phyloP scores from a whole-genome alignment of 2,113 vertebrate species.

The Haplochromis vanheusdeni region DNA sequence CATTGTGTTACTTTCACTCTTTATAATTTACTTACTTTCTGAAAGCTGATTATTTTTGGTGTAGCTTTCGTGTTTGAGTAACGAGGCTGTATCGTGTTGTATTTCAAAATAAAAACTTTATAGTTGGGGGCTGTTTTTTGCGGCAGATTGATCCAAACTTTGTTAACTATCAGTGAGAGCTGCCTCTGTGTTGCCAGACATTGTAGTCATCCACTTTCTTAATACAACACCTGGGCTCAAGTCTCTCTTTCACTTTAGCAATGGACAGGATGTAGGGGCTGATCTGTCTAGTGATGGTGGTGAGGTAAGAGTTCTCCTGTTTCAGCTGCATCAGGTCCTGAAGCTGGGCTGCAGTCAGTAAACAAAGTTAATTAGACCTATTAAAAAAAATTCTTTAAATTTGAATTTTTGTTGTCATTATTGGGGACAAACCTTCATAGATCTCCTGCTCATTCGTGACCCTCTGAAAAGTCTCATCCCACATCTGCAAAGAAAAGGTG shows the following conservation, averaged over 20 bases:
- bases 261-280: slow-evolving; percentile 87
- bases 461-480: slow-evolving; percentile 88
- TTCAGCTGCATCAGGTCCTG: slow-evolving; percentile 86
- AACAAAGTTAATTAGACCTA: neutral
- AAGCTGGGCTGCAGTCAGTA: slow-evolving; percentile 79
- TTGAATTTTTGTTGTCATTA: neutral
- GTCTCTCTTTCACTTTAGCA: slow-evolving; percentile 87
- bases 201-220: neutral
- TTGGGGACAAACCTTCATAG: slow-evolving; percentile 82
- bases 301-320: slow-evolving; percentile 87
- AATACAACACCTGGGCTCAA: slow-evolving; percentile 83
- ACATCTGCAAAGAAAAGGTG: slow-evolving; percentile 71
- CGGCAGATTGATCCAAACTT: neutral
- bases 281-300: slow-evolving; percentile 86
- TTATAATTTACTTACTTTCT: neutral
- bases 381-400: neutral
- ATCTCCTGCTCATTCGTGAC: slow-evolving; percentile 89
- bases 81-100: neutral
- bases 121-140: neutral
- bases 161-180: neutral
- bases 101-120: neutral
- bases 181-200: neutral
- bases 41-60: neutral
- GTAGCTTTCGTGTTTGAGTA: neutral
- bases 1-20: neutral